Percentiles rank a stretch among this genome's conserved stretches.
These are phyloP conservation scores for Martes martes DNA, from an alignment of 2,113 vertebrate genomes.

Conservation along the genomic window DNA sequence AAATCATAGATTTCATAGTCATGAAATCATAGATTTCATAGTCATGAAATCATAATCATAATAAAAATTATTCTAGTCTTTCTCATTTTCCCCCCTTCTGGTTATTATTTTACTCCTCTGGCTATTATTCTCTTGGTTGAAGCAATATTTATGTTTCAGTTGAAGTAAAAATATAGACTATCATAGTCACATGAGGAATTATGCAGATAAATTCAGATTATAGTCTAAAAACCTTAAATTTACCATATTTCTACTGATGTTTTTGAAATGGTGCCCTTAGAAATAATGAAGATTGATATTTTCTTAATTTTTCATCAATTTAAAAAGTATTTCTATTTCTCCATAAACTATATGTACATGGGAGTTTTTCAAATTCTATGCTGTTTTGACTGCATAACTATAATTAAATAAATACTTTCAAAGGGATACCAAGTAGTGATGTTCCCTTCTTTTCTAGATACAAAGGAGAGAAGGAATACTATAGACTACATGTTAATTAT, in stretches of 20 bases:
- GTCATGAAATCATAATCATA: not conserved
- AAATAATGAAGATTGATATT: not conserved
- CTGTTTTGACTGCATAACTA: not conserved
- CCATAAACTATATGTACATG: not conserved
- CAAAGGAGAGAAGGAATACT: not conserved
- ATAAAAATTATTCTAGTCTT: not conserved
- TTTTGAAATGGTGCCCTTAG: not conserved
- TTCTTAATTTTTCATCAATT: not conserved
- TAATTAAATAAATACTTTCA: not conserved
- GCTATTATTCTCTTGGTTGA: not conserved
- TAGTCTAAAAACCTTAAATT: not conserved
- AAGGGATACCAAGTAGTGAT: not conserved
- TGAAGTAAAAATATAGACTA: not conserved
- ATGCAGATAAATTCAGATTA: not conserved
- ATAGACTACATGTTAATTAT: not conserved
- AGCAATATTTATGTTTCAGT: not conserved
- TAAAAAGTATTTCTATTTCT: not conserved
- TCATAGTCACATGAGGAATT: not conserved
- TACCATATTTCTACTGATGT: not conserved
- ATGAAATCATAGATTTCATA: not conserved
- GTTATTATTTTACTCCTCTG: not conserved
- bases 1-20: not conserved
- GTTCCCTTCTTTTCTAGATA: not conserved
- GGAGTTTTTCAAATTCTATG: not conserved
- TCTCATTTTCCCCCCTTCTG: fast-evolving